phyloP scores from a whole-genome alignment of 2,888 invertebrate species.

The Ectemnius lituratus region DNA sequence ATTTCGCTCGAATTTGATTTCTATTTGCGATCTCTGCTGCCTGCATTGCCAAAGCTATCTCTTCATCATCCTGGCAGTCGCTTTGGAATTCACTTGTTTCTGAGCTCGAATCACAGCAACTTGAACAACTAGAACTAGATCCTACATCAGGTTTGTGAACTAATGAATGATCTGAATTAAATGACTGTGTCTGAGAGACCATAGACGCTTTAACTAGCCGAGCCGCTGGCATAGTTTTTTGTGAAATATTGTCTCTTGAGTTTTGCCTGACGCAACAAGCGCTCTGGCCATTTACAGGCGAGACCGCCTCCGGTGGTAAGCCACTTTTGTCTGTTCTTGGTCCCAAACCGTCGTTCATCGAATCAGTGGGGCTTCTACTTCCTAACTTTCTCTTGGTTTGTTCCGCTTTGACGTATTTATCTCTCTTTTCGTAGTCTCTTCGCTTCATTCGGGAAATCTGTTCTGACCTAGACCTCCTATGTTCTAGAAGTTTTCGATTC shows the following conservation, averaged over 20 bases:
- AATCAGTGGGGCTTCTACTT: slow-evolving; percentile 47
- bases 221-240: slow-evolving; percentile 29
- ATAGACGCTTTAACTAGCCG: slow-evolving; percentile 50
- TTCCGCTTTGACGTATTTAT: slow-evolving; percentile 48
- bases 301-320: slow-evolving; percentile 56
- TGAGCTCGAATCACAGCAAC: slow-evolving; percentile 75
- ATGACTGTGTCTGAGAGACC: slow-evolving; percentile 44
- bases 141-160: slow-evolving; percentile 55
- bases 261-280: slow-evolving; percentile 30
- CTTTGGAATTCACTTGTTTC: slow-evolving; percentile 87
- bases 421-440: slow-evolving; percentile 57
- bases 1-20: slow-evolving; percentile 88
- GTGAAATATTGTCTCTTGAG: slow-evolving; percentile 40
- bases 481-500: slow-evolving; percentile 71
- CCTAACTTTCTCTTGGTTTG: slow-evolving; percentile 51
- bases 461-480: slow-evolving; percentile 71
- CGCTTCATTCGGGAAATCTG: slow-evolving; percentile 69
- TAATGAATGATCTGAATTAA: slow-evolving; percentile 45
- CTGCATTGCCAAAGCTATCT: slow-evolving; percentile 91
- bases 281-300: slow-evolving; percentile 32
- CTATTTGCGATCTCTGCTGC: slow-evolving; percentile 90
- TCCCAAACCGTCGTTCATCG: slow-evolving; percentile 73
- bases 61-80: slow-evolving; percentile 91
- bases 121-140: slow-evolving; percentile 75
- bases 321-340: slow-evolving; percentile 75